These are phyloP conservation scores for Lacanobia oleracea DNA, from an alignment of 2,888 invertebrate species.

Conservation along the genomic window DNA sequence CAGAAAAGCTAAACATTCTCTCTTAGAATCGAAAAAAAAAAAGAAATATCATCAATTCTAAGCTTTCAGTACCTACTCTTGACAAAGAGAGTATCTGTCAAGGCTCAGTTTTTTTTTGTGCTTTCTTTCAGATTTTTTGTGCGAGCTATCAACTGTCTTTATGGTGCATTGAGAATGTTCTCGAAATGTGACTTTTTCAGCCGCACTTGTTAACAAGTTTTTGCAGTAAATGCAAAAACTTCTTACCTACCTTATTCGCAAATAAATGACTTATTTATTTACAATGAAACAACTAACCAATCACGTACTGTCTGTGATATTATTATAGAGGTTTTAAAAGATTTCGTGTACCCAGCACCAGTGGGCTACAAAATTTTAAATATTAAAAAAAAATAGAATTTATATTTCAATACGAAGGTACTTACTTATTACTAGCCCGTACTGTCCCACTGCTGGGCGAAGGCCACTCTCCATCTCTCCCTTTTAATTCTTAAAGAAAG, in stretches of 20 bases:
- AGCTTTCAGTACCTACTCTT: background rate
- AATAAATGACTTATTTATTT: constrained; percentile 14
- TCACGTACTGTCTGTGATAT: constrained; percentile 8
- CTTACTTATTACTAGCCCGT: too few relatives aligned
- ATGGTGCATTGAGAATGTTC: constrained; percentile 29
- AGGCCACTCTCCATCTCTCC: too few relatives aligned
- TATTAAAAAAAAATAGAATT: too few relatives aligned
- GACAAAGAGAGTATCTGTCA: background rate
- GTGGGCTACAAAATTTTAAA: too few relatives aligned
- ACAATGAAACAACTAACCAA: constrained; percentile 11
- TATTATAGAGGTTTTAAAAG: constrained; percentile 2
- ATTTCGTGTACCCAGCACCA: background rate
- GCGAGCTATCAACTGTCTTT: constrained; percentile 24
- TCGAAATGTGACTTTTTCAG: constrained; percentile 30
- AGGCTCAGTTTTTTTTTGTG: background rate
- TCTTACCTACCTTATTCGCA: background rate
- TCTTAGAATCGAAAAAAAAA: too few relatives aligned
- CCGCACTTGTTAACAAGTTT: constrained; percentile 18
- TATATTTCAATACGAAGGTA: too few relatives aligned
- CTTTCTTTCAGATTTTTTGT: constrained; percentile 23
- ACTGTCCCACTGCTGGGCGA: too few relatives aligned
- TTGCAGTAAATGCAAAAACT: constrained; percentile 4
- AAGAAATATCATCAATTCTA: background rate
- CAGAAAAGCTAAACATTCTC: too few relatives aligned
- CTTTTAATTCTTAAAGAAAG: too few relatives aligned